Conservation (phyloP, 2,888 invertebrate genomes). For the Clivina fossor region DNA sequence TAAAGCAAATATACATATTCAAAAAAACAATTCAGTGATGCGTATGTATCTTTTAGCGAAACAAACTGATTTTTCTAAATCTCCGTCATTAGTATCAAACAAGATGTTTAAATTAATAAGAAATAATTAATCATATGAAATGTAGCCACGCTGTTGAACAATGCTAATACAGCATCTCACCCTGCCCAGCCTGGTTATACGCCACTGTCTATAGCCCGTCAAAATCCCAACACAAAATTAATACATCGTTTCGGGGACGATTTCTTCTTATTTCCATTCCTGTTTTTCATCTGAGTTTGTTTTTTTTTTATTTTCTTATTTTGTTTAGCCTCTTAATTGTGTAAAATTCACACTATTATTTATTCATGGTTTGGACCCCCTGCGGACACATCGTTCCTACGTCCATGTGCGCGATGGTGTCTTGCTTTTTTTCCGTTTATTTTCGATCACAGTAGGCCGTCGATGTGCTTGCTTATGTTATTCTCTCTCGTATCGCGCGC, state of each 20-base stretch:
- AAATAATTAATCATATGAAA: too few relatives aligned
- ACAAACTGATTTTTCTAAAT: too few relatives aligned
- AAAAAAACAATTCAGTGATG: too few relatives aligned
- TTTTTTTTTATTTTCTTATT: slow-evolving; percentile 48
- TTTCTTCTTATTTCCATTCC: slow-evolving; percentile 1
- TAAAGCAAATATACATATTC: too few relatives aligned
- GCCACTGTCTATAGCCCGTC: slow-evolving; percentile 8
- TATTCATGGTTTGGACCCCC: slow-evolving; percentile 55
- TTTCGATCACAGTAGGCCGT: slow-evolving; percentile 29
- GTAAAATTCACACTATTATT: slow-evolving; percentile 57
- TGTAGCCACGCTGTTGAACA: too few relatives aligned
- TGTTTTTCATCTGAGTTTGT: slow-evolving; percentile 9
- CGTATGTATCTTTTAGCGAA: too few relatives aligned
- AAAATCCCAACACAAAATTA: slow-evolving; percentile 2
- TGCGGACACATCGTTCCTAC: slow-evolving; percentile 43
- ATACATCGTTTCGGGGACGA: slow-evolving; percentile 11
- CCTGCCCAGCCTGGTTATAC: not conserved
- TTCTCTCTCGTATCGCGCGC: slow-evolving; percentile 17
- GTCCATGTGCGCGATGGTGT: too few relatives aligned
- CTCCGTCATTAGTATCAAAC: too few relatives aligned
- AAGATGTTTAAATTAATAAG: too few relatives aligned
- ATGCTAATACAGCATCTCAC: not conserved
- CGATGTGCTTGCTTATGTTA: slow-evolving; percentile 29
- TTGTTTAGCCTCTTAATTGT: slow-evolving; percentile 56
- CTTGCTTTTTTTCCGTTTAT: too few relatives aligned